Percentiles rank a stretch among this genome's conserved stretches.
These are phyloP conservation scores for Laticauda colubrina DNA, from an alignment of 2,113 vertebrate species.

Conservation along the genomic window DNA sequence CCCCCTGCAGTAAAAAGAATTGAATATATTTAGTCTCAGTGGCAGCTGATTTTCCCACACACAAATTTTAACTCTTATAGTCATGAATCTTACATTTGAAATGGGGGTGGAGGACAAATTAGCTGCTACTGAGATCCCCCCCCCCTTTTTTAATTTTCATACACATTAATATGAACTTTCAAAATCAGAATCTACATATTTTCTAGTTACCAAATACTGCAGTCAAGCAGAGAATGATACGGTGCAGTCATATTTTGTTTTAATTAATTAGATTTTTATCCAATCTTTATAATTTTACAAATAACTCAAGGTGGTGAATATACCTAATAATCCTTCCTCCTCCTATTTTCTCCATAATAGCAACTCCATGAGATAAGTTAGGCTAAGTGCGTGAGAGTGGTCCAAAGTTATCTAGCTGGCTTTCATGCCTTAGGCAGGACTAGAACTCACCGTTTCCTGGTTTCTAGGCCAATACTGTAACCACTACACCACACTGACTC, in stretches of 20 bases:
- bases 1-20: background rate
- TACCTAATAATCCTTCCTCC: background rate
- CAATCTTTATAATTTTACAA: background rate
- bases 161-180: background rate
- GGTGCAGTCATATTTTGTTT: background rate
- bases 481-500: background rate
- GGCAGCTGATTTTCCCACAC: background rate
- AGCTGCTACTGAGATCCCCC: background rate
- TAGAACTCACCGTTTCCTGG: background rate
- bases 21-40: background rate
- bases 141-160: background rate
- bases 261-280: background rate
- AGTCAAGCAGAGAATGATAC: background rate
- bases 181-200: background rate
- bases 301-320: background rate
- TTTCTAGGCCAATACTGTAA: background rate
- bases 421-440: background rate
- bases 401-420: background rate
- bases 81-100: background rate
- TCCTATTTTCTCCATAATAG: background rate
- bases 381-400: background rate
- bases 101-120: background rate
- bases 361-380: background rate
- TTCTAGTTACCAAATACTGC: background rate
- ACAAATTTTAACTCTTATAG: background rate